A percentile compares a stretch with the other conserved stretches of the same genome.
Evolutionary conservation across 2,113 vertebrate genomes (phyloP).

Genomic region (Hippocampus mohnikei): DNA sequence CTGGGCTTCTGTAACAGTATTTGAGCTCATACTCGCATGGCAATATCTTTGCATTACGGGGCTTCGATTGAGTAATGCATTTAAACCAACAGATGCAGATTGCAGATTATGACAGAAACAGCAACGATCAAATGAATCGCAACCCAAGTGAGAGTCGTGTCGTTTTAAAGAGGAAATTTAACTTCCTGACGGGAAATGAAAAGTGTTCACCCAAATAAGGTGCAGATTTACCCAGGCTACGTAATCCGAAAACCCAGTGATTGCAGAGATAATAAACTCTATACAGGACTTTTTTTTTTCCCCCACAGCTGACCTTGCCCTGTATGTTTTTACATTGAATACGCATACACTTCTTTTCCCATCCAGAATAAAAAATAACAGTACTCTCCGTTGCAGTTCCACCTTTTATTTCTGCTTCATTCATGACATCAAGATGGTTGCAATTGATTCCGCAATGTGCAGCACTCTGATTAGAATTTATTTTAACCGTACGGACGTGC

Average conservation of each 20-base stretch:
- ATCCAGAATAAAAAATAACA: neutral
- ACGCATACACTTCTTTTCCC: neutral
- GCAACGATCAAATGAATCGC: constrained; percentile 1
- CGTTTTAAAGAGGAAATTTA: constrained; percentile 14
- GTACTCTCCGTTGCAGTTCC: neutral
- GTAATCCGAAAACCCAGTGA: constrained; percentile 4
- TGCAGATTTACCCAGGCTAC: constrained; percentile 3
- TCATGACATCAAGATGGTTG: neutral
- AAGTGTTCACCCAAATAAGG: constrained; percentile 12
- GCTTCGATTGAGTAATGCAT: constrained; percentile 33
- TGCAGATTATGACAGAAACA: constrained; percentile 1
- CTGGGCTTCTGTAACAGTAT: constrained; percentile 27
- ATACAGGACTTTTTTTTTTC: neutral
- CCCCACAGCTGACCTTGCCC: neutral
- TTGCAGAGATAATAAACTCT: neutral
- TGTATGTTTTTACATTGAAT: neutral
- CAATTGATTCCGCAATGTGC: neutral
- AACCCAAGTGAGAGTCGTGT: constrained; percentile 9
- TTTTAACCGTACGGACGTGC: constrained; percentile 9
- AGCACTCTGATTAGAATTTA: constrained; percentile 30
- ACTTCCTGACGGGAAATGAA: constrained; percentile 27
- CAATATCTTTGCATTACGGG: constrained; percentile 37
- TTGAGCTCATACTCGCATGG: constrained; percentile 54
- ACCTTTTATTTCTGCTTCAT: neutral
- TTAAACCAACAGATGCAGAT: constrained; percentile 1